A percentile compares a stretch with the other conserved stretches of the same genome.
phyloP scores from a whole-genome alignment of 2,888 invertebrate species.

The Lepidonotus clava region DNA sequence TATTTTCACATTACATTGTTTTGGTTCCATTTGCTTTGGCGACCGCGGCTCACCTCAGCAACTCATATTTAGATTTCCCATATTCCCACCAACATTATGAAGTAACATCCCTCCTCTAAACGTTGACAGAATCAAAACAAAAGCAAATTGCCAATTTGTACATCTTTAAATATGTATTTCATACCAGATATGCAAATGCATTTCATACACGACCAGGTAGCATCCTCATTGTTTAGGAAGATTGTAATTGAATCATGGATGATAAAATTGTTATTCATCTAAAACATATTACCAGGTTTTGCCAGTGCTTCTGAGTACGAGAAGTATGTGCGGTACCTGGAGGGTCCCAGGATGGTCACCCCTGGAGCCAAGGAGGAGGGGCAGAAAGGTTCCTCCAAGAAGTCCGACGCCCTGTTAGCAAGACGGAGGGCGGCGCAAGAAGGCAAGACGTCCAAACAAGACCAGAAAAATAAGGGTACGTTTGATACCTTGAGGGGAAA shows the following conservation, averaged over 20 bases:
- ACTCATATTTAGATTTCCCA: too few species aligned
- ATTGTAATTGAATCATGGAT: neutral
- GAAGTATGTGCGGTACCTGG: conserved; percentile 31
- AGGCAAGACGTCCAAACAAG: neutral
- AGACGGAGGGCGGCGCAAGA: neutral
- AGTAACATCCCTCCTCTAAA: too few species aligned
- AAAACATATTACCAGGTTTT: neutral
- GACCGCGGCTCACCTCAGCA: too few species aligned
- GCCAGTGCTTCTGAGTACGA: conserved; percentile 28
- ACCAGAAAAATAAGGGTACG: too few species aligned
- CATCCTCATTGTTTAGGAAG: neutral
- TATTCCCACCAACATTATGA: too few species aligned
- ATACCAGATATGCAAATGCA: too few species aligned
- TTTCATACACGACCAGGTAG: neutral
- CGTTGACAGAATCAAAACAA: neutral
- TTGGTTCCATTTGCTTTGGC: too few species aligned
- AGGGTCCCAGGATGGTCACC: neutral
- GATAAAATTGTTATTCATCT: neutral
- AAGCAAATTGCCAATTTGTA: neutral
- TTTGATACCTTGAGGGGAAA: too few species aligned
- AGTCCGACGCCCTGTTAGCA: neutral
- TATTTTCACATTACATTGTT: too few species aligned
- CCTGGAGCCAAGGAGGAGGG: neutral
- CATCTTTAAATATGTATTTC: too few species aligned
- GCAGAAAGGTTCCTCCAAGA: neutral